Evolutionary conservation across 2,888 invertebrate genomes (phyloP), one percentile per base, ranked within the genome.

Genomic region (Oscheius sp.): DNA sequence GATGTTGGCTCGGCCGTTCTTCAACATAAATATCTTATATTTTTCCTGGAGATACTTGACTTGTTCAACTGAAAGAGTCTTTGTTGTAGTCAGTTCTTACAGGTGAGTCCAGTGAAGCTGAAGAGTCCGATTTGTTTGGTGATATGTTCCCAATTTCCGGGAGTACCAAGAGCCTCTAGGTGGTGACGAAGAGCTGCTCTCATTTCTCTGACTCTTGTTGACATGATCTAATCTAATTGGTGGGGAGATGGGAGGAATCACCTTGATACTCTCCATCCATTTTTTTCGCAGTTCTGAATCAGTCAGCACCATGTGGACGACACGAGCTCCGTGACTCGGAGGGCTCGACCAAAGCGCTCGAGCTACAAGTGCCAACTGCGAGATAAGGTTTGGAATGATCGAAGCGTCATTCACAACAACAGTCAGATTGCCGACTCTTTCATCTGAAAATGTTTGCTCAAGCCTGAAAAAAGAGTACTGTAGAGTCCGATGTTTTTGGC

Each of bases 401-500:
- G 89, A 86, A 0, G 90, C 82, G 85, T 91, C 90, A 39, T 91
- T 91, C 81, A 92, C 88, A 8, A 97, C 93, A 39, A 96, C 88
- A 1, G 92, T 91, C 82, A 97, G 89, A 89, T 96, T 96, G 65
- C 98, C 98, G 73, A 93, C 92, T 78, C 98, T 92, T 89, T 98
- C 97, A 89, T 94, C 93, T 93, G 87, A 1, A 87, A 68, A 20
- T 5, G 52, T 17, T 31, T 42, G 15, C 5, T 20, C n/a, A 31
- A 66, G 46, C 29, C 10, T 23, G 5, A 15, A 2, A 31, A 10
- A 55, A 45, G 72, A 91, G 87, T 75, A 93, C 95, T 96, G 89
- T 99, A 99, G 3, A 98, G 90, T n/a, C 98, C 98, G 89, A 98
- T 98, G 89, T 99, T 99, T 89, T 99, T 99, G 65, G 98, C 96